A percentile compares a stretch with the other conserved stretches of the same genome.
Evolutionary conservation across 2,113 vertebrate species (phyloP).

Genomic region (Rhombomys opimus): DNA sequence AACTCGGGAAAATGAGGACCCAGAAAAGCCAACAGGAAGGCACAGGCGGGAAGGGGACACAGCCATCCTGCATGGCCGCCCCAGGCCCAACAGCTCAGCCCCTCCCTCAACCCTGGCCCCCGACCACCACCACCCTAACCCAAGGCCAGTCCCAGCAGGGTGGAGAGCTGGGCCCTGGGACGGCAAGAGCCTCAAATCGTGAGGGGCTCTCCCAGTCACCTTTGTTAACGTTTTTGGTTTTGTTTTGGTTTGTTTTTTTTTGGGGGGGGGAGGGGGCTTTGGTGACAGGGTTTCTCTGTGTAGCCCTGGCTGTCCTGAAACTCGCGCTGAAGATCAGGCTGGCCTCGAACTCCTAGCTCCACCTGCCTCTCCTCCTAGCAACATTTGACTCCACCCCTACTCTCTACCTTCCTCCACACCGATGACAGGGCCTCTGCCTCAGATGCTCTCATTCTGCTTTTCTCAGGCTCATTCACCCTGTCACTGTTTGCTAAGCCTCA

Average conservation of each 20-base stretch:
- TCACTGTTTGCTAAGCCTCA: neutral
- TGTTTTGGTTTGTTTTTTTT: too few species aligned
- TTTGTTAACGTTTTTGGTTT: neutral
- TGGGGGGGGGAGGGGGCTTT: neutral
- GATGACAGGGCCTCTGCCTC: too few species aligned
- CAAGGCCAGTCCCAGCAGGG: neutral
- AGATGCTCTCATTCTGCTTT: neutral
- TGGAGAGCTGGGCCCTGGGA: neutral
- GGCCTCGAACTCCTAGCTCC: neutral
- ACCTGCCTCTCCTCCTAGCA: neutral
- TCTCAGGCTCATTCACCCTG: too few species aligned
- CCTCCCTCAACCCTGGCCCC: neutral
- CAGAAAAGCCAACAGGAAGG: neutral
- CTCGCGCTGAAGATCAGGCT: neutral
- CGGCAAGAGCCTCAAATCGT: neutral
- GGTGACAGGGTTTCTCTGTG: neutral
- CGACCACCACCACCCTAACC: neutral
- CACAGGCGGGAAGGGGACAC: too few species aligned
- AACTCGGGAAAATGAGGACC: neutral
- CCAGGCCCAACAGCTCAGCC: neutral
- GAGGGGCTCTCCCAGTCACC: neutral
- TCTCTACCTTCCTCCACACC: neutral
- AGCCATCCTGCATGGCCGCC: neutral
- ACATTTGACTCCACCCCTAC: too few species aligned
- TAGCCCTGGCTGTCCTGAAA: too few species aligned